Evolutionary conservation across 53 echinoderm and acorn worm species (phyloP), one percentile per base, ranked within the genome.

Genomic region (Luidia sarsii): DNA sequence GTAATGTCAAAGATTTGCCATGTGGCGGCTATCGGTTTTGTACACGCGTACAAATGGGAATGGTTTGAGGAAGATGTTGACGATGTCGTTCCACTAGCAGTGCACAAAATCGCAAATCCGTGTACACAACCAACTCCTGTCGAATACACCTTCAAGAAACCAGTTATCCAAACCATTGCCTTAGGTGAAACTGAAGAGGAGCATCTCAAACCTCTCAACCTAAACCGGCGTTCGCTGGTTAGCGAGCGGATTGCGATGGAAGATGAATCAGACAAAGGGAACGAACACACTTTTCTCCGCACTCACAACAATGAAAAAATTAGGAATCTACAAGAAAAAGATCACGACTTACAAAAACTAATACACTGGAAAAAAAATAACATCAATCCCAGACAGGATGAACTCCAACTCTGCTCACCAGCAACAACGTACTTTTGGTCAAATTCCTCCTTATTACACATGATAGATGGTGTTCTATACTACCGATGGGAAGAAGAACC

Each of bases 1-100:
- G 66, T 19, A 34, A 7, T 27, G 56, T 71, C 0, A 14, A 43
- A 3, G 32, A 81, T 11, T 62, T 90, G 39, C 86, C 86, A 0
- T 86, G 90, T 43, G 81, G 85, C 18, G 89, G 89, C 4, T 85
- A 81, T 24, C 53, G 37, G 1, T 34, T 22, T 2, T 85, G 85
- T 23, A 10, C 51, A 1, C 49, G 41, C 13, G 50, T 51, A 39
- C 89, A 80, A 61, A 28, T 87, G 82, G 72, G 51, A 68, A 14
- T 24, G 38, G 14, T 81, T 59, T 29, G 36, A 50, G 16, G 65
- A 68, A 3, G 57, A 67, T 24, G 79, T 77, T 22, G 70, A 86
- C 57, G 51, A 11, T 33, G 69, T 69, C 8, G 18, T 24, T 13
- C 56, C 59, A 18, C 15, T 36, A 0, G 30, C 37, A 23, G 31